Percentiles rank a stretch among this genome's conserved stretches.
Conservation (phyloP, 2,113 vertebrate species). For the Nettapus auritus region DNA sequence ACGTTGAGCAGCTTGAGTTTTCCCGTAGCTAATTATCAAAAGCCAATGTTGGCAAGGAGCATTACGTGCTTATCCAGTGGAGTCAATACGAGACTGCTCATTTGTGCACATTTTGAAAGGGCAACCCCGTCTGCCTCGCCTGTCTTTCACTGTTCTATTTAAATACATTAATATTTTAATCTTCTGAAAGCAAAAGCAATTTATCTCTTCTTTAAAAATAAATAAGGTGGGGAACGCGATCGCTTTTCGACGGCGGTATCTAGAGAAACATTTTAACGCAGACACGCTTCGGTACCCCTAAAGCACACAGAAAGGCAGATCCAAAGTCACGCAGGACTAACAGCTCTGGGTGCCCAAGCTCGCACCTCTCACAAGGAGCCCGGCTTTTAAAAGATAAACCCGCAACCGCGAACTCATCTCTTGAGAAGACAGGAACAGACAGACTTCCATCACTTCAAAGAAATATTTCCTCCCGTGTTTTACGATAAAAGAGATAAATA, state of each 20-base stretch:
- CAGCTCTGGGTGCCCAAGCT: neutral
- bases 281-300: neutral
- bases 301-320: neutral
- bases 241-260: neutral
- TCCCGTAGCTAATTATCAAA: constrained; percentile 1
- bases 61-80: neutral
- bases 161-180: constrained; percentile 61
- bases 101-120: neutral
- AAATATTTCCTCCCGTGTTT: neutral
- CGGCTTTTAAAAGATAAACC: neutral
- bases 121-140: neutral
- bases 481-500: constrained; percentile 5
- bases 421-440: neutral
- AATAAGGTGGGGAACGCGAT: constrained; percentile 5
- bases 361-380: neutral
- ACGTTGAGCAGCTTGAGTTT: neutral
- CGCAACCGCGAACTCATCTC: neutral
- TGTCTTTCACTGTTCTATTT: neutral
- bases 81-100: neutral
- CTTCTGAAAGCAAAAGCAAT: constrained; percentile 42
- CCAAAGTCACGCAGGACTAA: neutral
- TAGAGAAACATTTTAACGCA: neutral
- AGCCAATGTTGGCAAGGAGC: neutral
- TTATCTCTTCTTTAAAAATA: constrained; percentile 61
- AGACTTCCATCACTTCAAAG: neutral